Evolutionary conservation across 2,888 invertebrate species (phyloP).

Genomic region (Sisyra terminalis): DNA sequence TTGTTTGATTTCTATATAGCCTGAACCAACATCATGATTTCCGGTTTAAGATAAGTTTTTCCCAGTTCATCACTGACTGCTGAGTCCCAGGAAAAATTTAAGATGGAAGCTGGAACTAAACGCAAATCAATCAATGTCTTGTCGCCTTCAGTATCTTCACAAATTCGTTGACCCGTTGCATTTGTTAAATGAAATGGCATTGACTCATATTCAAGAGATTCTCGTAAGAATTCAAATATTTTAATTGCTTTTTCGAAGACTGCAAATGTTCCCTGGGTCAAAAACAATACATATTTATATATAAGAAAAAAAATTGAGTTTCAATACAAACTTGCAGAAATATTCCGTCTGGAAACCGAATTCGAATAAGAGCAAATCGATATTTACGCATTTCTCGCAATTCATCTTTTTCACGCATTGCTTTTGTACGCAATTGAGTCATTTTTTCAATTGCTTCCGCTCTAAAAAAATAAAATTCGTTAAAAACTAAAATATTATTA

Average conservation of each 20-base stretch:
- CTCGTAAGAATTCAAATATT: constrained; percentile 64
- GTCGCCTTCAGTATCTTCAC: constrained; percentile 44
- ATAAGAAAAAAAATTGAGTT: neutral
- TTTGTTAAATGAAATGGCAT: constrained; percentile 53
- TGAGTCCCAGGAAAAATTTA: constrained; percentile 56
- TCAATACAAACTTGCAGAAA: constrained; percentile 46
- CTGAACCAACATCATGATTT: constrained; percentile 53
- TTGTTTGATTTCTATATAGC: constrained; percentile 24
- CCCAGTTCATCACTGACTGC: constrained; percentile 33
- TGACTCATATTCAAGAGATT: constrained; percentile 50
- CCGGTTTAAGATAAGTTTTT: constrained; percentile 54
- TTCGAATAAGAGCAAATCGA: constrained; percentile 67
- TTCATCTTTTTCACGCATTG: constrained; percentile 87
- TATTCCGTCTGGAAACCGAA: constrained; percentile 79
- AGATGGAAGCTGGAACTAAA: constrained; percentile 67
- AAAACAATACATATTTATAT: neutral
- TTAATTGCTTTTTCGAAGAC: constrained; percentile 62
- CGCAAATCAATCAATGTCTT: constrained; percentile 60
- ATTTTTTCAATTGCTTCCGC: constrained; percentile 62
- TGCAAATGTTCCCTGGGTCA: constrained; percentile 69
- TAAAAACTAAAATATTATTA: constrained; percentile 2
- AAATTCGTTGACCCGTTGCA: constrained; percentile 47
- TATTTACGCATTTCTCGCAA: constrained; percentile 63
- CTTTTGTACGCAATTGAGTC: constrained; percentile 78
- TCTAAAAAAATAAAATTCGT: constrained; percentile 26